phyloP scores from a whole-genome alignment of 2,888 invertebrate species.

The Caenorhabditis sinica region DNA sequence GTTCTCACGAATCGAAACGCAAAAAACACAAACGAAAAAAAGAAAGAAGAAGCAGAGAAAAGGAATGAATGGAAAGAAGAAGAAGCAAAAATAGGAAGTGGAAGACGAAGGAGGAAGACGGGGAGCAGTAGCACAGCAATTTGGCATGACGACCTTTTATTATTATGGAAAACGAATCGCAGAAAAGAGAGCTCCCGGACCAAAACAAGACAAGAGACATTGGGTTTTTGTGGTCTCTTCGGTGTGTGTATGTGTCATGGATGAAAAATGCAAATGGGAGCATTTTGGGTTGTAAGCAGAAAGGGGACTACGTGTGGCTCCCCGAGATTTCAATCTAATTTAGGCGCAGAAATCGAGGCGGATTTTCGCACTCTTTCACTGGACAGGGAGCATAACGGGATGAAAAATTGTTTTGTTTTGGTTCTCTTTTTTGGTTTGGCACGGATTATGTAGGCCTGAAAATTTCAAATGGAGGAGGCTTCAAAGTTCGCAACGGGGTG shows the following conservation, averaged over 20 bases:
- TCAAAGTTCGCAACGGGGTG: no score
- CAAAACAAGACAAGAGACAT: conserved; percentile 10
- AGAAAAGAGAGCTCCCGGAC: not conserved
- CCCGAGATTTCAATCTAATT: conserved; percentile 41
- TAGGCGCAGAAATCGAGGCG: conserved; percentile 4
- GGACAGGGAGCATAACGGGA: not conserved
- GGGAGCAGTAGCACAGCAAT: conserved; percentile 26
- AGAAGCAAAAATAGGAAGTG: conserved; percentile 28
- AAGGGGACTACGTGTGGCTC: not conserved
- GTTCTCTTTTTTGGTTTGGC: not conserved
- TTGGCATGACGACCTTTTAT: conserved; percentile 63
- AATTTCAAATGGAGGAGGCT: not conserved
- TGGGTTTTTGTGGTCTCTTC: not conserved
- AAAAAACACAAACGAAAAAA: conserved; percentile 15
- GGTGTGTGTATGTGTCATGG: conserved; percentile 1
- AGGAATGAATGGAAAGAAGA: conserved; percentile 21
- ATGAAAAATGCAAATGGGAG: conserved; percentile 48
- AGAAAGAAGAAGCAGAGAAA: conserved; percentile 4
- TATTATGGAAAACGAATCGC: conserved; percentile 47
- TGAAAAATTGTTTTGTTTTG: conserved; percentile 15
- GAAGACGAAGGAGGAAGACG: conserved; percentile 8
- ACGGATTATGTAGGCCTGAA: not conserved
- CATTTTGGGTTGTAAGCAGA: conserved; percentile 20
- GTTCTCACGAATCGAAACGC: conserved; percentile 32
- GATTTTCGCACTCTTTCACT: conserved; percentile 30